phyloP scores from a whole-genome alignment of 2,888 invertebrate species.

The Molanna angustata region DNA sequence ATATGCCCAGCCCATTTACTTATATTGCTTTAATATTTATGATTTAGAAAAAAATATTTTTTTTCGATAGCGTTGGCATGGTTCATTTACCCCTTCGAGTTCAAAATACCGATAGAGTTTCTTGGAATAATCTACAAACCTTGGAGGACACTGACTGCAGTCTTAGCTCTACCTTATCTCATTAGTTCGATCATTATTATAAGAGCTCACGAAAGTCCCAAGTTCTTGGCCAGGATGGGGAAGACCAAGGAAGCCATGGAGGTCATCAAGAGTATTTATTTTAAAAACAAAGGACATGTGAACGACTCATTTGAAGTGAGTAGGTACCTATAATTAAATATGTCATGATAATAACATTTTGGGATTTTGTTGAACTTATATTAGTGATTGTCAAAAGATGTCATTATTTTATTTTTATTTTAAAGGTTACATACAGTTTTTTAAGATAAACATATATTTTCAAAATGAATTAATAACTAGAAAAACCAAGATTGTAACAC shows the following conservation, averaged over 20 bases:
- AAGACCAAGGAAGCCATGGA: constrained; percentile 56
- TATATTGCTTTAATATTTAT: no score
- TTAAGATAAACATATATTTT: no score
- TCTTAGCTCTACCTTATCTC: constrained; percentile 63
- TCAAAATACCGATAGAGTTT: constrained; percentile 46
- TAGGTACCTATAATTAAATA: no score
- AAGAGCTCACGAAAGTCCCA: constrained; percentile 74
- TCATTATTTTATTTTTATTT: no score
- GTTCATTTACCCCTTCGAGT: constrained; percentile 61
- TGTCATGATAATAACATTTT: no score
- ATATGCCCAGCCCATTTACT: no score
- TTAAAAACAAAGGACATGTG: constrained; percentile 38
- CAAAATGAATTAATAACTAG: no score
- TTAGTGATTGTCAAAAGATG: no score
- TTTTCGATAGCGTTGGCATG: constrained; percentile 62
- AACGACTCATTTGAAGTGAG: constrained; percentile 51
- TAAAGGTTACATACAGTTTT: no score
- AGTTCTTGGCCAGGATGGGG: constrained; percentile 66
- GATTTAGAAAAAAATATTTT: no score
- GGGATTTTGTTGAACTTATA: no score
- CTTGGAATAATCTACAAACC: constrained; percentile 61
- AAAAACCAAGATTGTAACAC: no score
- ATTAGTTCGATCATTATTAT: constrained; percentile 58
- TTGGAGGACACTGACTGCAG: constrained; percentile 71
- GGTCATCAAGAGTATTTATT: constrained; percentile 45